Evolutionary conservation across 2,797 vertebrate genomes (phyloP).

Genomic region (Mycteria americana): DNA sequence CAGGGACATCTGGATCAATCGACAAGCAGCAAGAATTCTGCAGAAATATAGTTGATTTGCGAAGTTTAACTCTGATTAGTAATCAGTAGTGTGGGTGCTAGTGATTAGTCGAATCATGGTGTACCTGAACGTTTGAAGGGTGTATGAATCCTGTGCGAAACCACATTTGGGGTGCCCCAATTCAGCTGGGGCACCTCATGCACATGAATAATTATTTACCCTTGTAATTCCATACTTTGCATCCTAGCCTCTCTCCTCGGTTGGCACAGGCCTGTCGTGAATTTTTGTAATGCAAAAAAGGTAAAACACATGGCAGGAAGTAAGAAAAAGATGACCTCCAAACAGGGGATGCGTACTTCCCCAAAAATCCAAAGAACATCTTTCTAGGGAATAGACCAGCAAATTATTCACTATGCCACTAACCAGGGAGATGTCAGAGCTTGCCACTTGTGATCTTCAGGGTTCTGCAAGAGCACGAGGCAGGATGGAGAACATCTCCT

Average conservation of each 20-base stretch:
- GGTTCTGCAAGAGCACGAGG: background rate
- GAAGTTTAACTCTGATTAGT: background rate
- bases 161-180: background rate
- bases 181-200: background rate
- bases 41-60: background rate
- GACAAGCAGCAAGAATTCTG: background rate
- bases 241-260: background rate
- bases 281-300: background rate
- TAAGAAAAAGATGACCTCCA: background rate
- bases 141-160: background rate
- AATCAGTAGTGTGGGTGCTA: background rate
- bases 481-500: background rate
- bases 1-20: background rate
- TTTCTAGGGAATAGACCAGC: background rate
- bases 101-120: background rate
- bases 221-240: background rate
- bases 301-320: background rate
- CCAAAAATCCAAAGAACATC: background rate
- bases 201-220: background rate
- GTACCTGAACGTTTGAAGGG: background rate
- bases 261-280: fast-evolving
- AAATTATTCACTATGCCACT: background rate
- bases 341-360: background rate
- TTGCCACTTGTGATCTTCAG: background rate
- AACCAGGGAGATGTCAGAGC: background rate